A percentile compares a stretch with the other conserved stretches of the same genome.
These are phyloP conservation scores for Acrossocheilus fasciatus DNA, from an alignment of 2,797 vertebrate genomes.

Conservation along the genomic window DNA sequence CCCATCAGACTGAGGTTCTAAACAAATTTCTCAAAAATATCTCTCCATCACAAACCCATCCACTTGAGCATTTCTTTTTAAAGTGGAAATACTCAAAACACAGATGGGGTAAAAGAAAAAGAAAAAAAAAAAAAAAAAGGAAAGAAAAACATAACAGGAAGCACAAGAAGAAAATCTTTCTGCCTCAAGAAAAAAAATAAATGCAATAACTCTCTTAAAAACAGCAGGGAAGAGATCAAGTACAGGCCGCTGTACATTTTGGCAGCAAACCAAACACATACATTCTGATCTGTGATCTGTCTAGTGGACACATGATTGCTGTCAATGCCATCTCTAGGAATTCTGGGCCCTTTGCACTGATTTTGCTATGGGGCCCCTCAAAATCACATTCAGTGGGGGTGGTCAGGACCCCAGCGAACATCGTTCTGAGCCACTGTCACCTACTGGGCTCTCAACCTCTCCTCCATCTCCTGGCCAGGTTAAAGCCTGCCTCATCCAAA, in stretches of 20 bases:
- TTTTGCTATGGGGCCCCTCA: too few relatives aligned
- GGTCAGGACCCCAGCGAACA: too few relatives aligned
- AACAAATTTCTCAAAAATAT: slow-evolving; percentile 21
- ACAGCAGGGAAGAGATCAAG: slow-evolving; percentile 1
- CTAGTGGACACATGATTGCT: background rate
- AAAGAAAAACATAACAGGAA: slow-evolving; percentile 6
- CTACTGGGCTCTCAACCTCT: too few relatives aligned
- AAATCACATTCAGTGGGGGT: too few relatives aligned
- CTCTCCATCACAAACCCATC: slow-evolving; percentile 33
- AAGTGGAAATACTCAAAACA: slow-evolving; percentile 32
- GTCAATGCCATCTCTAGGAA: too few relatives aligned
- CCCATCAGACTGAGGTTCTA: slow-evolving; percentile 5
- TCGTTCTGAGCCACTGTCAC: too few relatives aligned
- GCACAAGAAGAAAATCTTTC: background rate
- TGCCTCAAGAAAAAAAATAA: slow-evolving; percentile 26
- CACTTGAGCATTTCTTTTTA: slow-evolving; percentile 26
- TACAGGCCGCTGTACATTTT: background rate
- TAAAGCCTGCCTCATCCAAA: too few relatives aligned
- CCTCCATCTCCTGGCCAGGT: too few relatives aligned
- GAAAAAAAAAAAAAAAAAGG: background rate
- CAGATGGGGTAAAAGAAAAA: slow-evolving; percentile 7
- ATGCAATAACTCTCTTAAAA: background rate
- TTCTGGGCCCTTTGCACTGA: too few relatives aligned
- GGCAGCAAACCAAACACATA: slow-evolving; percentile 7
- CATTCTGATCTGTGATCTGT: slow-evolving; percentile 13